Conservation (phyloP, 2,888 invertebrate genomes). For the Antheraea yamamai region DNA sequence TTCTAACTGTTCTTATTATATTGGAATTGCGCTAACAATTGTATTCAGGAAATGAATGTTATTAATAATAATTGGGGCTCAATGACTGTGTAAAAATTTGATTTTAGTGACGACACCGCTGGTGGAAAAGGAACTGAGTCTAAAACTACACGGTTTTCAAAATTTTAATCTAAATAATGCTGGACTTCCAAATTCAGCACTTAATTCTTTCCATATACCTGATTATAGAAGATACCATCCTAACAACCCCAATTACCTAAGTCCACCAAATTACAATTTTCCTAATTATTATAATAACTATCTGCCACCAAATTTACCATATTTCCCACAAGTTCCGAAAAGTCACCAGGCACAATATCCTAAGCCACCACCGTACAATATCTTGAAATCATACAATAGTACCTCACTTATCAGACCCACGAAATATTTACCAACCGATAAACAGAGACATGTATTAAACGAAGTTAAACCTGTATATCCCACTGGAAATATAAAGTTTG, state of each 20-base stretch:
- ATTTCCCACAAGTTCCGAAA: neutral
- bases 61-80: too few species aligned
- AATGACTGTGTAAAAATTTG: neutral
- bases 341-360: neutral
- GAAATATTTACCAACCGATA: neutral
- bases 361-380: neutral
- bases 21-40: too few species aligned
- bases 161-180: neutral
- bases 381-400: neutral
- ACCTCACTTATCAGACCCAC: neutral
- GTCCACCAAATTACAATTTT: neutral
- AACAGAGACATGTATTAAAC: neutral
- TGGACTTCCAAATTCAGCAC: neutral
- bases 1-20: too few species aligned
- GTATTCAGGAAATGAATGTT: too few species aligned
- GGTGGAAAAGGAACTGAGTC: neutral
- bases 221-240: neutral
- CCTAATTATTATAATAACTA: neutral
- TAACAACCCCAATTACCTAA: neutral
- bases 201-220: neutral
- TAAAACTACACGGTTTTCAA: neutral
- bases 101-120: neutral
- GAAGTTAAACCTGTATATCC: neutral
- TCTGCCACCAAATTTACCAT: neutral
- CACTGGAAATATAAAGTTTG: neutral